Conservation (phyloP, 2,113 vertebrate species). For the Triplophysa tibetana region DNA sequence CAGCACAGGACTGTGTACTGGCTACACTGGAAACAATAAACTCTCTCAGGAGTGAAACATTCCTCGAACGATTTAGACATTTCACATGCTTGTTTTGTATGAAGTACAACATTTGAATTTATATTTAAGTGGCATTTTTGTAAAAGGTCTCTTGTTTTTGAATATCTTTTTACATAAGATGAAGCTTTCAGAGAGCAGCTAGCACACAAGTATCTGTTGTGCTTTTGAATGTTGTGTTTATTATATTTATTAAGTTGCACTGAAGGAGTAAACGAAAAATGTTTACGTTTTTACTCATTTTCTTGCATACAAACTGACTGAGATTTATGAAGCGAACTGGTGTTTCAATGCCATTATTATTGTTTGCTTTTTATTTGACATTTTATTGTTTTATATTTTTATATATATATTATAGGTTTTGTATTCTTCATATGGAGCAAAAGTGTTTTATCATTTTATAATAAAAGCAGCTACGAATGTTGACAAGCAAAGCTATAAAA, state of each 20-base stretch:
- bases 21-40: constrained; percentile 50
- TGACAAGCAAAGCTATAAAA: neutral
- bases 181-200: constrained; percentile 29
- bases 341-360: neutral
- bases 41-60: constrained; percentile 5
- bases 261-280: neutral
- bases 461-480: neutral
- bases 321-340: too few species aligned
- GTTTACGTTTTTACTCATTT: neutral
- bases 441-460: neutral
- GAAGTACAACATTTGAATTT: neutral
- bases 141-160: neutral
- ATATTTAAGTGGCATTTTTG: constrained; percentile 2
- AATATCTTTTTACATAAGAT: constrained; percentile 13
- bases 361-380: neutral
- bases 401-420: neutral
- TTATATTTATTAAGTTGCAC: neutral
- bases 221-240: neutral
- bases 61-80: neutral
- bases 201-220: neutral
- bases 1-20: constrained; percentile 63
- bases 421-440: constrained; percentile 1
- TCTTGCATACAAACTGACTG: too few species aligned
- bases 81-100: neutral
- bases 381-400: constrained; percentile 17